Evolutionary conservation across 2,797 vertebrate genomes (phyloP).

Genomic region (Sebastes taczanowskii): DNA sequence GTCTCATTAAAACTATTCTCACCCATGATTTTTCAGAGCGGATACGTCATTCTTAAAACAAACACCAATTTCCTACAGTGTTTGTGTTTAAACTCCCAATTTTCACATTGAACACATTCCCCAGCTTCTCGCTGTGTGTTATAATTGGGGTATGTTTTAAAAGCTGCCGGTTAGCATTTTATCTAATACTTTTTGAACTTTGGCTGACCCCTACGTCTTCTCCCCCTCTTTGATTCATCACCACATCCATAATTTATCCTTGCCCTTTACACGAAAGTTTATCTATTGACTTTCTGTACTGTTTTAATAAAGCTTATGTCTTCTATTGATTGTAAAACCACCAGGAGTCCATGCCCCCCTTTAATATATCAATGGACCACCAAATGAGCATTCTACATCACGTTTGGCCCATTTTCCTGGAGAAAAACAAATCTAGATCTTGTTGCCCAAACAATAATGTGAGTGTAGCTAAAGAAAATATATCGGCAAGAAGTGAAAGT

Average conservation of each 20-base stretch:
- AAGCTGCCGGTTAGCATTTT: conserved; percentile 16
- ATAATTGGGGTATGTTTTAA: background rate
- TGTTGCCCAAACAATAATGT: background rate
- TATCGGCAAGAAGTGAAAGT: too few species aligned
- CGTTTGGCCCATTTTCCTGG: conserved; percentile 20
- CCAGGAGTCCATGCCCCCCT: conserved; percentile 6
- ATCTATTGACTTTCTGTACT: conserved; percentile 44
- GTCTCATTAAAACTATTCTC: conserved; percentile 54
- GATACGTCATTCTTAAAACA: conserved; percentile 15
- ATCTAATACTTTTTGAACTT: conserved; percentile 47
- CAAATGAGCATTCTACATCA: conserved; percentile 43
- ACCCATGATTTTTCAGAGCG: conserved; percentile 18
- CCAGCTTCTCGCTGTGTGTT: background rate
- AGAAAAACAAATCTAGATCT: background rate
- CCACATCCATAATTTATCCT: conserved; percentile 53
- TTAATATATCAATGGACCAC: conserved; percentile 47
- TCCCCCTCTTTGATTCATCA: conserved; percentile 17
- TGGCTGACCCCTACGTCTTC: conserved; percentile 30
- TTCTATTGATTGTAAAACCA: conserved; percentile 51
- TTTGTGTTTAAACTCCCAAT: conserved; percentile 6
- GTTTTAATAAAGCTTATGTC: conserved; percentile 53
- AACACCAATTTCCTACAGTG: conserved; percentile 4
- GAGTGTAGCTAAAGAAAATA: too few species aligned
- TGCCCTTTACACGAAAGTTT: conserved; percentile 57
- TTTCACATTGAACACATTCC: background rate